Conservation (phyloP, 2,797 vertebrate species). For the Artibeus lituratus region DNA sequence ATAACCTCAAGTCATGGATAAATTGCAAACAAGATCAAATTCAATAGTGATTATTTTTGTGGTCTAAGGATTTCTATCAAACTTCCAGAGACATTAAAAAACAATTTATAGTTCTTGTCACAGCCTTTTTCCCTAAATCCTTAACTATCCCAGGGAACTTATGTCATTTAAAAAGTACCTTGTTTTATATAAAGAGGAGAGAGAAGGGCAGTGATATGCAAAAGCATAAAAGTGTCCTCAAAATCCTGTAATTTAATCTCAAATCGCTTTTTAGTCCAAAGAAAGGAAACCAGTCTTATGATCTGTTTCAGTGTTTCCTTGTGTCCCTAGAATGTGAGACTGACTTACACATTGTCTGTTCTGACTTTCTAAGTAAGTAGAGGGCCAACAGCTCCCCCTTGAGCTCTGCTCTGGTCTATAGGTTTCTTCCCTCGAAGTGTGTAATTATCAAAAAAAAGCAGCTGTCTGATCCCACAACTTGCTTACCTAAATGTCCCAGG, state of each 20-base stretch:
- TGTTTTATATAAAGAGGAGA: background rate
- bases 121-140: background rate
- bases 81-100: background rate
- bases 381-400: background rate
- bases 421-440: background rate
- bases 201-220: background rate
- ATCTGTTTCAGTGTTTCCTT: background rate
- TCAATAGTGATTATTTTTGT: background rate
- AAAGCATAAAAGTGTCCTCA: background rate
- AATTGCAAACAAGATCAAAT: background rate
- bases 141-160: background rate
- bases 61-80: background rate
- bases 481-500: background rate
- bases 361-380: background rate
- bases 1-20: background rate
- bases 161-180: background rate
- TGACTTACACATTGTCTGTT: background rate
- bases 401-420: background rate
- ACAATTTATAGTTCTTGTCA: background rate
- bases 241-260: background rate
- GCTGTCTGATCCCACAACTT: background rate
- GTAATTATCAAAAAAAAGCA: background rate
- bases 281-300: background rate
- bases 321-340: background rate
- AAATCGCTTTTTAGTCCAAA: background rate